These are phyloP conservation scores for Tympanoctomys barrerae DNA, from an alignment of 2,797 vertebrate genomes.

Conservation along the genomic window DNA sequence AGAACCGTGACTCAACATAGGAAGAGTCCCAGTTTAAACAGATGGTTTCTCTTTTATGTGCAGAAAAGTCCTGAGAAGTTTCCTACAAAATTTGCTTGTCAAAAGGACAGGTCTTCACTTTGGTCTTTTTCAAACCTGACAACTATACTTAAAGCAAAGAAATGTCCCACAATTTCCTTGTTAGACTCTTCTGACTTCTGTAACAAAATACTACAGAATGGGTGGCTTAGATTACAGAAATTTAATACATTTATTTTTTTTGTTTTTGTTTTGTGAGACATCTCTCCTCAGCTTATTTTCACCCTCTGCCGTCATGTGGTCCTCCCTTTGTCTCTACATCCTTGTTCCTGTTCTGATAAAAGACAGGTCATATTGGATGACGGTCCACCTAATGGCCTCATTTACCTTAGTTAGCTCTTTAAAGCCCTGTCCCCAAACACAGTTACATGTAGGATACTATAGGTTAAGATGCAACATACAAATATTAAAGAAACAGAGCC, in stretches of 20 bases:
- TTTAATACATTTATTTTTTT: background rate
- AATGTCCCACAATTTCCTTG: background rate
- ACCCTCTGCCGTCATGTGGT: background rate
- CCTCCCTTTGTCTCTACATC: background rate
- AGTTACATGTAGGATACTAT: background rate
- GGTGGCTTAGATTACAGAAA: background rate
- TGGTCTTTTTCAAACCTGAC: background rate
- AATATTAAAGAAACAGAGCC: background rate
- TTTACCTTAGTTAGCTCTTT: slow-evolving; percentile 33
- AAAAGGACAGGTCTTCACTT: background rate
- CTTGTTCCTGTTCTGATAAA: background rate
- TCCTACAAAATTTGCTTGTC: background rate
- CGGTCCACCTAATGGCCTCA: background rate
- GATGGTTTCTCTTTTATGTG: background rate
- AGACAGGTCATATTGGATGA: background rate
- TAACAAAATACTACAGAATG: background rate
- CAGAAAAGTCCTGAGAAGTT: background rate
- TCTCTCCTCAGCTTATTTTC: background rate
- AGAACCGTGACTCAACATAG: background rate
- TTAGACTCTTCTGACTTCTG: background rate
- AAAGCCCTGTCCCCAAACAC: background rate
- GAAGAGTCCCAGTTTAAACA: background rate
- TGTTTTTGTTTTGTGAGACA: background rate
- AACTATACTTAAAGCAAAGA: background rate
- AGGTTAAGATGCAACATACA: background rate